These are phyloP conservation scores for Leptinotarsa texana DNA, from an alignment of 1,140 invertebrate genomes.

Conservation along the genomic window DNA sequence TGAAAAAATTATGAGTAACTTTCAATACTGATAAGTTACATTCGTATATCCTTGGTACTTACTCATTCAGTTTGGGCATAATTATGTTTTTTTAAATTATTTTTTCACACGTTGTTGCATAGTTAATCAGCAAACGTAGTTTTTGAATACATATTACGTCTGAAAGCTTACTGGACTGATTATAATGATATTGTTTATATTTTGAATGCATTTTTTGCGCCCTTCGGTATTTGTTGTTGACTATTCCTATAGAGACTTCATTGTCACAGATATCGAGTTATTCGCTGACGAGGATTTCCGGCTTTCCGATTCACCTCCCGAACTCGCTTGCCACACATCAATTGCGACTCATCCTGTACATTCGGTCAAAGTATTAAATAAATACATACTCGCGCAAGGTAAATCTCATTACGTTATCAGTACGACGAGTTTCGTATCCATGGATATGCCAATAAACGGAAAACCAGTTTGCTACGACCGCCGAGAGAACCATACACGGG, in stretches of 20 bases:
- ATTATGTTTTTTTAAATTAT: neutral
- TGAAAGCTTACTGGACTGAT: neutral
- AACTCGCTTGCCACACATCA: neutral
- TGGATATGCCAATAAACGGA: conserved; percentile 13
- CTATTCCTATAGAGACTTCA: neutral
- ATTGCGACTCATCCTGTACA: neutral
- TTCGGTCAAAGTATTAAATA: conserved; percentile 12
- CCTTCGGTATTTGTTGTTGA: neutral
- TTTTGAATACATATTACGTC: neutral
- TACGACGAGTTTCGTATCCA: conserved; percentile 14
- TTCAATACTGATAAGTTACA: neutral
- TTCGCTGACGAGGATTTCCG: neutral
- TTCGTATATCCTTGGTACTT: neutral
- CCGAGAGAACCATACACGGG: neutral
- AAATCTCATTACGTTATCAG: conserved; percentile 27
- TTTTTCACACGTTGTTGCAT: neutral
- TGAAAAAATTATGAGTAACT: neutral
- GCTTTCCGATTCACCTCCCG: neutral
- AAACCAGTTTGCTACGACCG: conserved; percentile 20
- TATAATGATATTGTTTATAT: neutral
- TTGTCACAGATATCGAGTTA: neutral
- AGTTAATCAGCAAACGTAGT: neutral
- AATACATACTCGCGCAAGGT: conserved; percentile 14
- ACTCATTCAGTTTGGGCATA: neutral
- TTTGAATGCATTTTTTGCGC: neutral